Percentiles rank a stretch among this genome's conserved stretches.
These are phyloP conservation scores for Hirtodrosophila histrioides DNA, from an alignment of 2,888 invertebrate genomes.

Conservation along the genomic window DNA sequence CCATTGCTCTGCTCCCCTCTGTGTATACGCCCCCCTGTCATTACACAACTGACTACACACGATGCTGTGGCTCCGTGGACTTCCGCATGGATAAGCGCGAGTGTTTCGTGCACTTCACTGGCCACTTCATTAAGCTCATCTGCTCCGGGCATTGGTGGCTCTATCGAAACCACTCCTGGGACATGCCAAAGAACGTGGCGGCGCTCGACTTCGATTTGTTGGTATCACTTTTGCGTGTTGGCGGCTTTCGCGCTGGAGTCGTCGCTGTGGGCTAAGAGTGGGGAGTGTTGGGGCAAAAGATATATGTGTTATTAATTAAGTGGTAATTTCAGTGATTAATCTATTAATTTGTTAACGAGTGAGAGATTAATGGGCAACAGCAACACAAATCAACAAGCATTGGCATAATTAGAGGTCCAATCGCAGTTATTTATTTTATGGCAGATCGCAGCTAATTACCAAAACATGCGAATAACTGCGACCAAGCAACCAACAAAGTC, in stretches of 20 bases:
- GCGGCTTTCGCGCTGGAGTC: constrained; percentile 71
- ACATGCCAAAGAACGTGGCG: constrained; percentile 92
- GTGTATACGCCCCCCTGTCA: background rate
- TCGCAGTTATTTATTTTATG: constrained; percentile 56
- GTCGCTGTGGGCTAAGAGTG: constrained; percentile 15
- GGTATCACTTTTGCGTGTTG: constrained; percentile 63
- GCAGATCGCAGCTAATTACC: constrained; percentile 54
- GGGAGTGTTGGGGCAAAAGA: constrained; percentile 14
- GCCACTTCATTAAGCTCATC: constrained; percentile 64
- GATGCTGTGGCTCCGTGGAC: constrained; percentile 17
- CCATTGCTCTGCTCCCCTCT: background rate
- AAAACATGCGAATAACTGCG: constrained; percentile 66
- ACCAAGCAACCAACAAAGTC: constrained; percentile 43
- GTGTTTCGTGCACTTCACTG: constrained; percentile 34
- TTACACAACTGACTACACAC: constrained; percentile 41
- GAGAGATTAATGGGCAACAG: constrained; percentile 58
- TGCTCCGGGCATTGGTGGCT: constrained; percentile 12
- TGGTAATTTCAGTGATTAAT: constrained; percentile 75
- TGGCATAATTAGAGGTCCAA: constrained; percentile 58
- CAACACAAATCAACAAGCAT: constrained; percentile 30
- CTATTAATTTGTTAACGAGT: constrained; percentile 66
- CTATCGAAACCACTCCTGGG: constrained; percentile 91
- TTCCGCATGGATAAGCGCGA: constrained; percentile 35
- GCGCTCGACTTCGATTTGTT: constrained; percentile 88
- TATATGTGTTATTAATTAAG: constrained; percentile 74